Evolutionary conservation across 2,888 invertebrate species (phyloP), one percentile per base, ranked within the genome.

Genomic region (Acanthopleura granulata): DNA sequence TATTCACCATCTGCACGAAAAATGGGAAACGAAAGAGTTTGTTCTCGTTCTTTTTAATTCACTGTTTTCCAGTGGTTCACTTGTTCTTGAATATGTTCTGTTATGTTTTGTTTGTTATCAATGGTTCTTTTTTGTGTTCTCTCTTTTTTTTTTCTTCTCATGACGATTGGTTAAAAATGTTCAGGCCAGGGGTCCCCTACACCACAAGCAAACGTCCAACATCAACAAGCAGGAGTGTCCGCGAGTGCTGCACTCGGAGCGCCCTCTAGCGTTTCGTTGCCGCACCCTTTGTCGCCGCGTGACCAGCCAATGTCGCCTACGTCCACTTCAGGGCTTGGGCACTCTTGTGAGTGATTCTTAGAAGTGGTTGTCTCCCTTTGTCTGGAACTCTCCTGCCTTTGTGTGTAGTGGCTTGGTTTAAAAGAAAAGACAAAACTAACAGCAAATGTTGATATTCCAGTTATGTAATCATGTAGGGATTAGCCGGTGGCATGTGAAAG

Each of bases 161-260:
- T n/a, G n/a, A 40, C 9, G 40, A 79, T 79, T 81, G 79, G 78
- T 81, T 77, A 74, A 57, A 29, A 72, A 72, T 73, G 73, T 70
- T 72, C 76, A 81, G 81, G 80, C 79, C 82, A 82, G 73, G 82
- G 80, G 72, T 82, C 82, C 71, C 78, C 79, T 30, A 76, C 78
- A 74, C 80, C 81, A 61, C 83, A 81, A 77, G 76, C 78, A 72
- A 83, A 78, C 61, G 80, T 80, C 62, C 79, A 79, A 69, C 82
- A 82, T 72, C 81, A 81, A 72, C 81, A 78, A 72, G 25, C 75
- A 61, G 73, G 73, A 15, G n/a, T 71, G 61, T 29, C 27, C 25
- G 62, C 73, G 1, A 73, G 40, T 25, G 29, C 75, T n/a, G 66
- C 62, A 25, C 66, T 29, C 25, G 57, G 49, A 22, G 73, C 49